Base-by-base conservation (phyloP, 2,888 invertebrate species). In the Xestia sexstrigata region DNA sequence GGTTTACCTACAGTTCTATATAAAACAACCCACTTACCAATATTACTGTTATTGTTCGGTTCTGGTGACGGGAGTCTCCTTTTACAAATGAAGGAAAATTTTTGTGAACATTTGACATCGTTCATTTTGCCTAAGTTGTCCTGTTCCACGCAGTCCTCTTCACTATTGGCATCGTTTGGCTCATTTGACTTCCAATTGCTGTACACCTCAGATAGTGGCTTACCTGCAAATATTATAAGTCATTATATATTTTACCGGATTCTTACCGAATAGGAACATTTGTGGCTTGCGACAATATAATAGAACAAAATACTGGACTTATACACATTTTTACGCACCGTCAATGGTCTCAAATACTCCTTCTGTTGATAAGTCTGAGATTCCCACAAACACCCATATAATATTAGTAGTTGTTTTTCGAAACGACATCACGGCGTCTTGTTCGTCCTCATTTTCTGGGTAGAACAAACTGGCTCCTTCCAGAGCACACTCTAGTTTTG, bases 51-150 rank as follows among this genome's bases (percentile, higher is more conserved):
- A 0, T 79, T 69, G 62, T 95, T 95, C 95, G 94, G 95, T 5
- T 93, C 88, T 8, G 95, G 70, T 0, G 89, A 83, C 3, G 79
- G 77, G 0, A 93, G 82, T 0, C 89, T 89, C 80, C 94, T 96
- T 86, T 94, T 95, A 88, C 96, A 96, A 9, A 95, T 91, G 78
- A 94, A 96, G 0, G 94, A 91, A 68, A 86, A 90, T 20, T 84
- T 84, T 3, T 79, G 74, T 6, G 26, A 39, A 70, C 95, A 96
- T 1, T 81, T 76, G 35, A 90, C 91, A 55, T 95, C 95, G 55
- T 93, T 73, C 72, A 94, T 82, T 0, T 81, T 86, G 0, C 92
- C 92, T 9, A 47, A 0, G 8, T 23, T 15, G 26, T 67, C 30
- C 20, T 39, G 73, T 68, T 47, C 39, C 26, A 69, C 49, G 35